phyloP scores from a whole-genome alignment of 2,888 invertebrate genomes.

The Drosophila vallismaia region DNA sequence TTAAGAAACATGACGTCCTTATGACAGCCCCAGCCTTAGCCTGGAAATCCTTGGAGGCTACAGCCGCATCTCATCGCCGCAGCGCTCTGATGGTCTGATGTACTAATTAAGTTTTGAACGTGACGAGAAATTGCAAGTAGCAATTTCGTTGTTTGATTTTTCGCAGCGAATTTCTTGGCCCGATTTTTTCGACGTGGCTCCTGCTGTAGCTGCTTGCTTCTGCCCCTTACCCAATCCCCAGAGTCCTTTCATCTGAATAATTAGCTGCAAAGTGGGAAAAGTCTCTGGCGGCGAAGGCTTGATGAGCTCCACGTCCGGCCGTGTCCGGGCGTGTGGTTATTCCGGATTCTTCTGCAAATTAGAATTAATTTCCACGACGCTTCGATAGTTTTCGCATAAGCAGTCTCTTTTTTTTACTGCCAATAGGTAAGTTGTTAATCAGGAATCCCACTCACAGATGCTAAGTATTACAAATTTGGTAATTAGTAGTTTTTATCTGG shows the following conservation, averaged over 20 bases:
- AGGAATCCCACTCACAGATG: no score
- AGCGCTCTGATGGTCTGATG: constrained; percentile 72
- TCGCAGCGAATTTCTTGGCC: constrained; percentile 52
- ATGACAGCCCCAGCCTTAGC: constrained; percentile 53
- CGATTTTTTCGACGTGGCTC: constrained; percentile 8
- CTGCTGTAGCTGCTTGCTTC: constrained; percentile 4
- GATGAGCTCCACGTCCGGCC: constrained; percentile 39
- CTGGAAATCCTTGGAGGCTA: constrained; percentile 10
- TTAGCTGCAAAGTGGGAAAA: constrained; percentile 76
- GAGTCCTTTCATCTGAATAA: constrained; percentile 73
- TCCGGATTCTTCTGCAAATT: constrained; percentile 66
- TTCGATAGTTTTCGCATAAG: constrained; percentile 13
- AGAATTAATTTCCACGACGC: constrained; percentile 70
- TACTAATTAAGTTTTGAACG: constrained; percentile 79
- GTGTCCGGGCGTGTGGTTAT: constrained; percentile 50
- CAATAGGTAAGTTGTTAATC: no score
- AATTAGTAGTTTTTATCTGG: neutral
- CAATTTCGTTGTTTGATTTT: constrained; percentile 78
- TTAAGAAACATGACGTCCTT: constrained; percentile 78
- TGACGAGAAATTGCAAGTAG: constrained; percentile 78
- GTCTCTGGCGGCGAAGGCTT: constrained; percentile 51
- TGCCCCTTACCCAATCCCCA: constrained; percentile 9
- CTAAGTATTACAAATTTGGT: neutral
- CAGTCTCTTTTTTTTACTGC: no score
- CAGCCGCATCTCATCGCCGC: constrained; percentile 28